These are phyloP conservation scores for Thomomys bottae DNA, from an alignment of 2,113 vertebrate species.

Conservation along the genomic window DNA sequence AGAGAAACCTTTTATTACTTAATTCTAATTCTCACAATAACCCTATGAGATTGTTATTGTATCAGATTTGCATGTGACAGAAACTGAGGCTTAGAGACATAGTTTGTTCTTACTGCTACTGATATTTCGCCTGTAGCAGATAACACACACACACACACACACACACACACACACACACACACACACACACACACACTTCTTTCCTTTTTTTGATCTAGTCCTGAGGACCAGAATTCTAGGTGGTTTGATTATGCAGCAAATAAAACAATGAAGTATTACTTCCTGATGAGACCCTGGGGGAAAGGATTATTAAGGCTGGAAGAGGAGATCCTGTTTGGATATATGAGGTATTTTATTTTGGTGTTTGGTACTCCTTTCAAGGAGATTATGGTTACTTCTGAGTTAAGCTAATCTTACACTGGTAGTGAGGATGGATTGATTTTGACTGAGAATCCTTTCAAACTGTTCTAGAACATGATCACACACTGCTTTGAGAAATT, in stretches of 20 bases:
- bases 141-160: too few species aligned
- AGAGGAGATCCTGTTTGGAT: not conserved
- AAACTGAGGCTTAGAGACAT: too few species aligned
- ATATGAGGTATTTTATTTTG: not conserved
- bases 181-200: too few species aligned
- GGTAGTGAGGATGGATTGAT: not conserved
- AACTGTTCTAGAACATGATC: not conserved
- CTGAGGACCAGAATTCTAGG: slow-evolving; percentile 8
- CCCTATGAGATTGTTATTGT: too few species aligned
- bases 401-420: not conserved
- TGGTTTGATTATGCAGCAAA: not conserved
- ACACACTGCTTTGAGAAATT: not conserved
- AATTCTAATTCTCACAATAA: too few species aligned
- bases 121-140: too few species aligned
- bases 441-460: not conserved
- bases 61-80: too few species aligned
- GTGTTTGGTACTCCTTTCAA: not conserved
- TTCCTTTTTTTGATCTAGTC: too few species aligned
- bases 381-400: not conserved
- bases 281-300: not conserved
- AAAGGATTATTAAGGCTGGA: not conserved
- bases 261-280: not conserved
- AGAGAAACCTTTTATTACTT: too few species aligned
- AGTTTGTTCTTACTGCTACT: not conserved
- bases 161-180: too few species aligned